Base-by-base conservation (phyloP, 2,888 invertebrate species). In the Carpatolechia fugitivella region DNA sequence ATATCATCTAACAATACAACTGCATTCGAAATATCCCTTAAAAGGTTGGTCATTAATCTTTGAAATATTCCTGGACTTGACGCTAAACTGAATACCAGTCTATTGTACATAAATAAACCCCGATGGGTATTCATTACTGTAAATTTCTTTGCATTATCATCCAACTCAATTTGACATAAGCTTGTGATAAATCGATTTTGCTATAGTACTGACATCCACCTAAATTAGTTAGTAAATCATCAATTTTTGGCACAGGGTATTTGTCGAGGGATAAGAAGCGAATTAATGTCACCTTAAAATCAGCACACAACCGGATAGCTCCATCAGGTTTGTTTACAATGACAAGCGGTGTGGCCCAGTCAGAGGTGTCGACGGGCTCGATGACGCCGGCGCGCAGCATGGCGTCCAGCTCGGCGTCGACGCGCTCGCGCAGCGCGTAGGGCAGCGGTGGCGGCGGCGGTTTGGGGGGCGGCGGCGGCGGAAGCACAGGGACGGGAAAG, bases 311-410 rank as follows among this genome's bases (percentile, higher is more conserved):
- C 14, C 69, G 20, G 1, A 70, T 56, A 8, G 50, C 63, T 58
- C 65, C 68, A 30, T 68, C 65, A 11, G 59, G 60, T 20, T 68
- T 65, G 1, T 64, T 53, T 0, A 68, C 65, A 0, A 61, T 64
- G 1, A 66, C 64, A 6, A 66, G 65, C 0, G 65, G 65, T 1
- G 65, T 68, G 3, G 64, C 67, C 67, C 68, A 64, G 40, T 66
- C 65, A 0, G 67, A 65, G 7, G 52, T 41, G 1, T 57, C 55
- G 13, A 70, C 66, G 3, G 67, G 65, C 0, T 61, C 57, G 51
- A 65, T 52, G 33, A 66, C 36, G 53, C 60, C 65, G 31, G 62
- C 64, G 16, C 48, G 31, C 33, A 48, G 48, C 41, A n/a, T 20
- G 16, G 61, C 60, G 7, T 57, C 59, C 49, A 38, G 47, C 6